Evolutionary conservation across 2,113 vertebrate species (phyloP).

Genomic region (Illadopsis cleaveri): DNA sequence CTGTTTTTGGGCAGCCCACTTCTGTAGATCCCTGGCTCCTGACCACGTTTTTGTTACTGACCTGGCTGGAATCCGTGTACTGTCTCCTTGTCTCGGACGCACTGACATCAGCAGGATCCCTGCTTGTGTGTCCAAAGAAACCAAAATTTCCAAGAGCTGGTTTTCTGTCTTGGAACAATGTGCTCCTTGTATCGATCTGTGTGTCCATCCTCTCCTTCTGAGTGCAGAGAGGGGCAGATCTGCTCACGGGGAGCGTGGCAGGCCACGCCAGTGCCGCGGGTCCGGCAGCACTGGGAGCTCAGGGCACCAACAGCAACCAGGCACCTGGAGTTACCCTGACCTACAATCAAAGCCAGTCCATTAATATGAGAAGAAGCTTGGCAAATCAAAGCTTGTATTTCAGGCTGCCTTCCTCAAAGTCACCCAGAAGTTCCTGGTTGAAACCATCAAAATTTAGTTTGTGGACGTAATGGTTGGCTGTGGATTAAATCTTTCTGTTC

Average conservation of each 20-base stretch:
- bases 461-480: accelerated
- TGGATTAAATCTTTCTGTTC: not conserved
- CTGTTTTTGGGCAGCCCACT: not conserved
- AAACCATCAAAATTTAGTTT: not conserved
- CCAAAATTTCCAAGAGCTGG: not conserved
- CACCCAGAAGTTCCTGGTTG: not conserved
- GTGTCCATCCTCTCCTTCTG: not conserved
- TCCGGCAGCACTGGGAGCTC: too few species aligned
- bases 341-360: not conserved
- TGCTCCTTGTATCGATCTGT: not conserved
- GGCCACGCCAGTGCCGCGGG: accelerated
- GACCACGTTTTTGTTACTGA: not conserved
- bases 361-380: not conserved
- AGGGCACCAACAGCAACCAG: not conserved
- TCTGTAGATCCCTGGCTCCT: not conserved
- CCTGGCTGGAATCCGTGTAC: not conserved
- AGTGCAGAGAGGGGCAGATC: not conserved
- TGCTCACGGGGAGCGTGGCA: accelerated
- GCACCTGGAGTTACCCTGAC: not conserved
- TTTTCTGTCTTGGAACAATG: not conserved
- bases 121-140: not conserved
- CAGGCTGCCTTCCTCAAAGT: not conserved
- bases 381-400: not conserved
- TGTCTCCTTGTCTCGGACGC: not conserved
- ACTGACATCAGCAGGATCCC: not conserved